Conservation (phyloP, 1,140 invertebrate species). For the Cardiocondyla obscurior region DNA sequence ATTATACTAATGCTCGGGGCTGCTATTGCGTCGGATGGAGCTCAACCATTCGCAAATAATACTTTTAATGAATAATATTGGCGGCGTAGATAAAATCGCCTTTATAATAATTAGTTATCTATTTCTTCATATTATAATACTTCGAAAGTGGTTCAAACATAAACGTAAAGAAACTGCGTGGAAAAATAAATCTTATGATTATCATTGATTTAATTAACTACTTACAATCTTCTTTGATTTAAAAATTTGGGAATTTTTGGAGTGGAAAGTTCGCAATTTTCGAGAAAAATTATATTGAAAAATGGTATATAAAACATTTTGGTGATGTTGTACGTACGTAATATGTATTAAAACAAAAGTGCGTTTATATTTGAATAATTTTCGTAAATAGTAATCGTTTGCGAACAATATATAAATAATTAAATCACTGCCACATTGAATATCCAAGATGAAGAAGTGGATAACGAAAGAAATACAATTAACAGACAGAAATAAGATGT, state of each 20-base stretch:
- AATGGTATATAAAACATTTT: too few relatives aligned
- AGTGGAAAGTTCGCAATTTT: too few relatives aligned
- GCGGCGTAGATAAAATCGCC: slow-evolving; percentile 11
- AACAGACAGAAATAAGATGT: not conserved
- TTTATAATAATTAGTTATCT: slow-evolving; percentile 26
- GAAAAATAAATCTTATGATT: too few relatives aligned
- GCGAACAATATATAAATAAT: not conserved
- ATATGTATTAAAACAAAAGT: too few relatives aligned
- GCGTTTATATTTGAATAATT: too few relatives aligned
- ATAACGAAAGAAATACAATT: slow-evolving; percentile 21
- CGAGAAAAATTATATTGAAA: too few relatives aligned
- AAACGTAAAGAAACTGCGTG: too few relatives aligned
- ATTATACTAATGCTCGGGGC: slow-evolving; percentile 64
- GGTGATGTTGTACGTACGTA: too few relatives aligned
- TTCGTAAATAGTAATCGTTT: not conserved
- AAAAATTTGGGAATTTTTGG: too few relatives aligned
- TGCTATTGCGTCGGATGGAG: slow-evolving; percentile 23
- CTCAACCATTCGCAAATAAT: slow-evolving; percentile 36
- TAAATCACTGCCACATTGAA: not conserved
- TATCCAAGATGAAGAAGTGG: slow-evolving; percentile 27
- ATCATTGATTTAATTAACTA: too few relatives aligned
- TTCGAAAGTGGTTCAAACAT: too few relatives aligned
- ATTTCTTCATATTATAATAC: slow-evolving; percentile 22
- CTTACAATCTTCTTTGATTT: too few relatives aligned
- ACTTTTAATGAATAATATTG: slow-evolving; percentile 30